Conservation (phyloP, 2,888 invertebrate genomes). For the Conchocele bisecta region DNA sequence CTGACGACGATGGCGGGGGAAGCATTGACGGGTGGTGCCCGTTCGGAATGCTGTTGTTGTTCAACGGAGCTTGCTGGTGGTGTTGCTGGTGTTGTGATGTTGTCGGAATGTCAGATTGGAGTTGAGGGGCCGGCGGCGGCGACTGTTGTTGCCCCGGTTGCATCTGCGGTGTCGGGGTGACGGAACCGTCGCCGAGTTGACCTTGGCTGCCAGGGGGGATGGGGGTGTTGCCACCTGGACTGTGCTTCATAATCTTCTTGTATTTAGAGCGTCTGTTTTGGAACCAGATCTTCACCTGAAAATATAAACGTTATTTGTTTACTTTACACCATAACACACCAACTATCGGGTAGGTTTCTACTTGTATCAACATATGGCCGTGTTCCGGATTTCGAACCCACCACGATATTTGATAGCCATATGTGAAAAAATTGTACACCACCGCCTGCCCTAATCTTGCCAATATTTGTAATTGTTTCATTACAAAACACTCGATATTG, state of each 20-base stretch:
- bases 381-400: too few species aligned
- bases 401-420: too few species aligned
- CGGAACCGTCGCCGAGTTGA: slow-evolving; percentile 60
- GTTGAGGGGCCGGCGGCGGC: slow-evolving; percentile 60
- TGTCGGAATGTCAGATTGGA: slow-evolving; percentile 56
- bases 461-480: too few species aligned
- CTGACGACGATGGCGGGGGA: slow-evolving; percentile 68
- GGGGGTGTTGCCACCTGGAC: slow-evolving; percentile 49
- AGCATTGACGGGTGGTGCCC: slow-evolving; percentile 55
- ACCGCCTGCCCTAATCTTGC: too few species aligned
- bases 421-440: too few species aligned
- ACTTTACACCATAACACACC: too few species aligned
- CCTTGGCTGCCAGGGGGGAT: slow-evolving; percentile 30
- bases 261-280: slow-evolving; percentile 73
- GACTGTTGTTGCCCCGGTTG: slow-evolving; percentile 56
- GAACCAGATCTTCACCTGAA: slow-evolving; percentile 75
- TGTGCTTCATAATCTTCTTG: slow-evolving; percentile 75
- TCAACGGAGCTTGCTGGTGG: slow-evolving; percentile 29
- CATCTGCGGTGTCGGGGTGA: slow-evolving; percentile 63
- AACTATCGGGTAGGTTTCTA: too few species aligned
- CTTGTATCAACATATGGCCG: too few species aligned
- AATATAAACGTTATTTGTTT: too few species aligned
- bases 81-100: slow-evolving; percentile 64
- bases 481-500: too few species aligned
- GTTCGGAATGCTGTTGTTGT: slow-evolving; percentile 48